Conservation (phyloP, 1,140 invertebrate genomes). For the Anagrus nilaparvatae region DNA sequence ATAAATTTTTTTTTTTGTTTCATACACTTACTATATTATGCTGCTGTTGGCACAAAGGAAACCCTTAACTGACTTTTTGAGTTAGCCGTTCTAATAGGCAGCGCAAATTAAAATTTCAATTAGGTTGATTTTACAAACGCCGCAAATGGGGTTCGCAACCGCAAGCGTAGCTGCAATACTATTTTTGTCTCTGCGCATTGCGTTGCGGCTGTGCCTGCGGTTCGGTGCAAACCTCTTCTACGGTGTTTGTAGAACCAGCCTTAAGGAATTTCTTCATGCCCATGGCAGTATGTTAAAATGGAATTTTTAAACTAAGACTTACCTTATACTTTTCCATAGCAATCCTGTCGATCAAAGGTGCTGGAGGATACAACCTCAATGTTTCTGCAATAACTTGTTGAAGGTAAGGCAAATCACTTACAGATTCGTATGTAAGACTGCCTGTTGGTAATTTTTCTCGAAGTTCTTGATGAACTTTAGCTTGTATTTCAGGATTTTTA, state of each 20-base stretch:
- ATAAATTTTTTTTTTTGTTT: background rate
- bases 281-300: too few species aligned
- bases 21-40: background rate
- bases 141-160: too few species aligned
- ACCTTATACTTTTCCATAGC: slow-evolving; percentile 32
- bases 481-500: slow-evolving; percentile 22
- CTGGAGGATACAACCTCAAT: slow-evolving; percentile 46
- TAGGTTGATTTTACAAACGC: too few species aligned
- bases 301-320: background rate
- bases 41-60: background rate
- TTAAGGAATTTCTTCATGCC: background rate
- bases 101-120: too few species aligned
- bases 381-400: slow-evolving; percentile 26
- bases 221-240: background rate
- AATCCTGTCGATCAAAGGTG: slow-evolving; percentile 44
- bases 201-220: too few species aligned
- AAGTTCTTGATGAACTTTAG: slow-evolving; percentile 48
- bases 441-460: slow-evolving; percentile 27
- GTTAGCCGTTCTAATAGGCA: too few species aligned
- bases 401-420: slow-evolving; percentile 25
- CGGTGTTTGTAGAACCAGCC: background rate
- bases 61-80: too few species aligned
- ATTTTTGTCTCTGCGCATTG: background rate
- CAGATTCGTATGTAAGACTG: slow-evolving; percentile 19
- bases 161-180: background rate